These are phyloP conservation scores for Drosophila athabasca DNA, from an alignment of 1,140 invertebrate genomes.

Conservation along the genomic window DNA sequence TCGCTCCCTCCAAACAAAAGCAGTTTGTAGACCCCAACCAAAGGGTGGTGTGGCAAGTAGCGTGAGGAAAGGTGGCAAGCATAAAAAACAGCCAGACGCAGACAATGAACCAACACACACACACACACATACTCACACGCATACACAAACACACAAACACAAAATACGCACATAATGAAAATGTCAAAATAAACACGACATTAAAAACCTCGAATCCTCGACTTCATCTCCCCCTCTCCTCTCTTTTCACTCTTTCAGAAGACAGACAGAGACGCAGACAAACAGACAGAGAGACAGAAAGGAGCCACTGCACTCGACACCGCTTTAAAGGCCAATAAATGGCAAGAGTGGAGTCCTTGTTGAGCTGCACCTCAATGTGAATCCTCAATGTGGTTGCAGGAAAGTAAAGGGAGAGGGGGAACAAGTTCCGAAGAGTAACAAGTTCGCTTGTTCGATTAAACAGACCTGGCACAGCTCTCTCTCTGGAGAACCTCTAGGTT, in stretches of 20 bases:
- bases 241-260: background rate
- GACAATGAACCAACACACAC: slow-evolving; percentile 48
- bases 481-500: no score
- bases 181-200: slow-evolving; percentile 82
- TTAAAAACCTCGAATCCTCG: slow-evolving; percentile 63
- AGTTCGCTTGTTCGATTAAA: background rate
- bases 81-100: slow-evolving; percentile 63
- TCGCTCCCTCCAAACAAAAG: slow-evolving; percentile 50
- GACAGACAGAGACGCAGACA: slow-evolving; percentile 15
- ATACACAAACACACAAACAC: slow-evolving; percentile 29
- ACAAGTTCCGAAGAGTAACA: slow-evolving; percentile 5
- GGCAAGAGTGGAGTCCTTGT: slow-evolving; percentile 60
- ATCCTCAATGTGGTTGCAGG: slow-evolving; percentile 49
- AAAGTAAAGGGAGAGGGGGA: background rate
- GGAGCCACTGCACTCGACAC: slow-evolving; percentile 66
- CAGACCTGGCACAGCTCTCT: no score
- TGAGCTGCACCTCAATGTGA: slow-evolving; percentile 33
- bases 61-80: slow-evolving; percentile 10
- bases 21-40: slow-evolving; percentile 30
- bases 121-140: slow-evolving; percentile 11
- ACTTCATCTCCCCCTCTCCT: background rate
- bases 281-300: background rate
- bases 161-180: slow-evolving; percentile 73
- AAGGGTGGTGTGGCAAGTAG: slow-evolving; percentile 22
- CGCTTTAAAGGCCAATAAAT: slow-evolving; percentile 78